A percentile compares a stretch with the other conserved stretches of the same genome.
Conservation (phyloP, 2,797 vertebrate genomes). For the Poeciliopsis turneri region DNA sequence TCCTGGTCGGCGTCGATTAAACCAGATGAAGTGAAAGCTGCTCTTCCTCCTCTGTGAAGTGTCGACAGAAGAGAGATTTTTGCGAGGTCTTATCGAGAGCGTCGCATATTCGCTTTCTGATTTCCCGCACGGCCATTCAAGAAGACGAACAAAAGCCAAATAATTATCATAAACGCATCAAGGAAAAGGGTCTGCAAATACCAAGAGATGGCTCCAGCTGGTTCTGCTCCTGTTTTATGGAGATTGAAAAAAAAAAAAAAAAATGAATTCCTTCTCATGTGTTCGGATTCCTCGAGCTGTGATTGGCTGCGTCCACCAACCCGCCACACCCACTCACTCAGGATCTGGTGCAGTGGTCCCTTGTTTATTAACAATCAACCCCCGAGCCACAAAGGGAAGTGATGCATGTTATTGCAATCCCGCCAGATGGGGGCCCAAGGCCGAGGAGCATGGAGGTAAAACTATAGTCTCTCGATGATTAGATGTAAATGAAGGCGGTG, state of each 20-base stretch:
- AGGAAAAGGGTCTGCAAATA: constrained; percentile 35
- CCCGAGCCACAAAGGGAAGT: constrained; percentile 58
- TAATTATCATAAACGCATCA: constrained; percentile 39
- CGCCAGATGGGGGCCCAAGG: constrained; percentile 73
- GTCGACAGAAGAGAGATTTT: not conserved
- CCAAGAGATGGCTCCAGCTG: constrained; percentile 46
- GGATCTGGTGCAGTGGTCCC: constrained; percentile 51
- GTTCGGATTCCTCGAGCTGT: constrained; percentile 54
- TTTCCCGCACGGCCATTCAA: not conserved
- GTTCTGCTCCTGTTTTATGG: constrained; percentile 55
- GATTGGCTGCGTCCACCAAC: constrained; percentile 35
- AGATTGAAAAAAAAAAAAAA: constrained; percentile 53
- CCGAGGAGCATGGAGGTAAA: constrained; percentile 42
- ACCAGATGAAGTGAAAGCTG: not conserved
- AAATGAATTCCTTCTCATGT: constrained; percentile 64
- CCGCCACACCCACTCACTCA: constrained; percentile 29
- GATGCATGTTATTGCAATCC: constrained; percentile 75
- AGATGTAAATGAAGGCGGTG: constrained; percentile 60
- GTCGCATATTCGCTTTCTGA: too few relatives aligned
- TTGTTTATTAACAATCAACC: constrained; percentile 50
- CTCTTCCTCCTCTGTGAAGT: not conserved
- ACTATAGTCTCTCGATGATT: constrained; percentile 51
- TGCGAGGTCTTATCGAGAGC: not conserved
- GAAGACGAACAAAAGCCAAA: constrained; percentile 23
- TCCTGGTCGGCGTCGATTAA: not conserved